Conservation (phyloP, 2,888 invertebrate species). For the Sphaerophoria taeniata region DNA sequence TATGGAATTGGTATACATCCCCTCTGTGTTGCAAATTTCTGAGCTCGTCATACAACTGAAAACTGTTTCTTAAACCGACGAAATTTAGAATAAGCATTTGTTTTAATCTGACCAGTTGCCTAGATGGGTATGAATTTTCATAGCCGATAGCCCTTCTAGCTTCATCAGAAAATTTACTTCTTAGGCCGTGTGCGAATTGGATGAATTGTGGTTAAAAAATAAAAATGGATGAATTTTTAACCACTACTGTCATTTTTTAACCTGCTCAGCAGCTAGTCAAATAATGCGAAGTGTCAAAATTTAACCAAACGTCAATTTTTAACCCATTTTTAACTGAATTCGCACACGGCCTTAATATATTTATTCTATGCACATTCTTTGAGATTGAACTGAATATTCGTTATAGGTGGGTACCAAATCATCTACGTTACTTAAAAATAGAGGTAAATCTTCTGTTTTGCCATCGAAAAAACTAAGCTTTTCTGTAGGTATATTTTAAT, state of each 20-base stretch:
- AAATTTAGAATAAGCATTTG: conserved; percentile 5
- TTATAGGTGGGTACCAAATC: conserved; percentile 4
- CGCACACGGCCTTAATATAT: no score
- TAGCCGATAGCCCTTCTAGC: not conserved
- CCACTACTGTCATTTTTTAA: no score
- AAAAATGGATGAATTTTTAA: no score
- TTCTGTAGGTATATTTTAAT: conserved; percentile 1
- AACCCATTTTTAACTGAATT: no score
- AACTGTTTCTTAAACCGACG: not conserved
- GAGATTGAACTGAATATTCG: not conserved
- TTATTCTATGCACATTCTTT: conserved; percentile 9
- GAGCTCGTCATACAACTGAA: conserved; percentile 2
- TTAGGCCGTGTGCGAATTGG: no score
- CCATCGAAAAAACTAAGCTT: not conserved
- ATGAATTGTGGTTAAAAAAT: no score
- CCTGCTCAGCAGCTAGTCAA: no score
- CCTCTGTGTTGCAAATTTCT: not conserved
- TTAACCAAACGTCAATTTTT: no score
- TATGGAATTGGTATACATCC: conserved; percentile 2
- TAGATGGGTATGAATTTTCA: not conserved
- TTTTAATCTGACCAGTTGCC: not conserved
- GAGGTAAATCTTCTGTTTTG: conserved; percentile 1
- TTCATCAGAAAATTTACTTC: not conserved
- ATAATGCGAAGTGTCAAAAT: no score
- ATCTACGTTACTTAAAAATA: conserved; percentile 5